Base-by-base conservation (phyloP, 2,797 vertebrate genomes). In the Mormyrops boulengeri region DNA sequence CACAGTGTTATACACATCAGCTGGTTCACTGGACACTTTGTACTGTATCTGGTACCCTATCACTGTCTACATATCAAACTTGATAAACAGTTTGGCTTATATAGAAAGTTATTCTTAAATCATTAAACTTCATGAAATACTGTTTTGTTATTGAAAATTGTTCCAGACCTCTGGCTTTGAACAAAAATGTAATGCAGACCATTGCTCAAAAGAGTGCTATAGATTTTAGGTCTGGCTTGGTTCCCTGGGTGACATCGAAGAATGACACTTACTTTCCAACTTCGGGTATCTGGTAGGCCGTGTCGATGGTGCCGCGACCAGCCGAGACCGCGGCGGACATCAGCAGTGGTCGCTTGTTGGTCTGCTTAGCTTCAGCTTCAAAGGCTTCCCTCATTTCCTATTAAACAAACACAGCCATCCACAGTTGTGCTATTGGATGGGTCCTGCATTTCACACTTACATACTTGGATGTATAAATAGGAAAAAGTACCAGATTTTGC, bases 301-400 rank as follows among this genome's bases (percentile, higher is more conserved):
- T 91, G 85, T 96, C 92, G 49, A 95, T 95, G 90, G 89, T 96
- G 90, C 91, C 92, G 57, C 93, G 92, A 60, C 95, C 95, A 19
- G 89, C 94, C 1, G 94, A 92, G 53, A 96, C 95, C 26, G 96
- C 96, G 0, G 95, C 96, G 0, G 95, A 96, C 90, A 96, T 77
- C 94, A 97, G 92, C 88, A 95, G 95, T 60, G 92, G 93, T 89
- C 95, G 92, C 90, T 8, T 95, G 93, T 95, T 95, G 89, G 88
- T 93, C 91, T 95, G 90, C 44, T 92, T 92, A 91, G 96, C 96
- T 89, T 97, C 95, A 11, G 92, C 93, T 93, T 96, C 94, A 90
- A 96, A 97, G 66, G 96, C 95, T 89, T 85, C 93, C 92, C 93
- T 92, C 94, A 96, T 92, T 93, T 97, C 96, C 95, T 95, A 89